Evolutionary conservation across 1,140 invertebrate genomes (phyloP), one percentile per base, ranked within the genome.

Genomic region (Aphelinus certus): DNA sequence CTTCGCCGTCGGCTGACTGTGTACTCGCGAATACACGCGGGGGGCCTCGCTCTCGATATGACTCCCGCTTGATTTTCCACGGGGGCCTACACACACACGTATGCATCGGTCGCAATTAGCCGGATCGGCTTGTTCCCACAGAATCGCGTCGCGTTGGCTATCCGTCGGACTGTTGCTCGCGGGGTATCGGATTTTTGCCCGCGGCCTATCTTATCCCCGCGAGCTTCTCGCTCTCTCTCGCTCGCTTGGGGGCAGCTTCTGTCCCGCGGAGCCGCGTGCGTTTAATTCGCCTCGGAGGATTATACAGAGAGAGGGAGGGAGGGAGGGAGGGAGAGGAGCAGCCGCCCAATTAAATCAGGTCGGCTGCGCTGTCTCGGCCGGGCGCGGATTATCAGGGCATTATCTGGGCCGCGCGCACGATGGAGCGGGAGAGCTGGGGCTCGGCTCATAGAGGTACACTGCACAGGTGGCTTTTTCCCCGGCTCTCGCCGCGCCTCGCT

Each of bases 341-440:
- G 46, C 76, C 80, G 82, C 80, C 84, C 84, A 86, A 86, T 87
- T 86, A 86, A 86, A 86, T 86, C 83, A 82, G 81, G 76, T 82
- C 78, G 80, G 77, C 4, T 53, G 51, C 51, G 4, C 51, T 53
- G 4, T 9, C 78, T 60, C 80, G 72, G 76, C 77, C 79, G 80
- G 79, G 82, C 79, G 78, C 77, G 81, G 79, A 81, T 84, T 86
- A 85, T 85, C 85, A 78, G 83, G 3, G 49, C 76, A 83, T 81
- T 85, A 87, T 86, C 84, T 82, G 76, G 75, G 78, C 45, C 67
- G 1, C n/a, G 67, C 7, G 60, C 4, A n/a, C 5, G 4, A 3
- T 5, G 9, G 4, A 57, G 3, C 3, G 56, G 56, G 4, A 7
- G 56, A 57, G 3, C 5, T 7, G 56, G 4, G 10, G 42, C 5